Conservation (phyloP, 2,113 vertebrate genomes). For the Hippocampus guttulatus region DNA sequence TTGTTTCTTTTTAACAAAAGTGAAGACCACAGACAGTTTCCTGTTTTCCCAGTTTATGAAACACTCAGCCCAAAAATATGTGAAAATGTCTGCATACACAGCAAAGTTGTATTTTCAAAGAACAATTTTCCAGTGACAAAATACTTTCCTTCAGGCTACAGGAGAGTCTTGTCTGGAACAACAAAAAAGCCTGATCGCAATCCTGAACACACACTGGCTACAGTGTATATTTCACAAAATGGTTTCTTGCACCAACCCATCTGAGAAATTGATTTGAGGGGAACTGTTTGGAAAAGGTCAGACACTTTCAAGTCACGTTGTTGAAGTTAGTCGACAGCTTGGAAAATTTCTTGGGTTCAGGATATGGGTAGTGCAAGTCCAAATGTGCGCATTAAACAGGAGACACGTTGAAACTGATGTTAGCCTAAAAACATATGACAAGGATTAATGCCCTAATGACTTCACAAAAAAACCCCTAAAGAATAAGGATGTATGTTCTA, state of each 20-base stretch:
- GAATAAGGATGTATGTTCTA: no score
- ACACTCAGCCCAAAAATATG: background rate
- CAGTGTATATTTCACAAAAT: background rate
- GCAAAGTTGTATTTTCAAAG: background rate
- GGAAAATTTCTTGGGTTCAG: background rate
- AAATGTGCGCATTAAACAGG: background rate
- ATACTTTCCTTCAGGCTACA: background rate
- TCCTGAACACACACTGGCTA: background rate
- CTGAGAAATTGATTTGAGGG: background rate
- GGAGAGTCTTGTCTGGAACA: background rate
- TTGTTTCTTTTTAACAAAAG: background rate
- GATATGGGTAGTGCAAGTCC: background rate
- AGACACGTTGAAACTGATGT: no score
- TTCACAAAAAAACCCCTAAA: no score
- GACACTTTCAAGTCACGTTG: background rate
- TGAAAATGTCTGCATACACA: background rate
- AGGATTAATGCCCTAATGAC: no score
- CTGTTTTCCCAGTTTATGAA: background rate
- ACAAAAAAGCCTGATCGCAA: background rate
- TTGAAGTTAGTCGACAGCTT: background rate
- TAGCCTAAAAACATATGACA: no score
- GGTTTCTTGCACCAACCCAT: background rate
- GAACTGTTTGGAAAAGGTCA: background rate
- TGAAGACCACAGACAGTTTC: background rate
- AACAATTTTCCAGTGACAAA: background rate